These are phyloP conservation scores for Calameuta idolon DNA, from an alignment of 2,888 invertebrate species.

Conservation along the genomic window DNA sequence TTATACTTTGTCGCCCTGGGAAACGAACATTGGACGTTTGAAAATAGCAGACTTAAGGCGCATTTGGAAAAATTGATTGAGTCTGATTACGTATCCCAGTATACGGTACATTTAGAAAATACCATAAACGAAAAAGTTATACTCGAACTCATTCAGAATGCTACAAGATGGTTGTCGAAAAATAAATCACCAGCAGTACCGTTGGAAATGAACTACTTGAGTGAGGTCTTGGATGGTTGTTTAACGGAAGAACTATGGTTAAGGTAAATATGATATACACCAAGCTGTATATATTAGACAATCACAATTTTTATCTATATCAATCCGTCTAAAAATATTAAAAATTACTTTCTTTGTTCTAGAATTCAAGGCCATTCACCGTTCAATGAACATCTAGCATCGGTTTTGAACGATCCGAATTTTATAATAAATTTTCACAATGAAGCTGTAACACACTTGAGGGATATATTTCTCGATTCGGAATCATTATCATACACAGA, in stretches of 20 bases:
- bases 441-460: conserved; percentile 74
- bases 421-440: conserved; percentile 76
- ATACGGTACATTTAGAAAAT: conserved; percentile 49
- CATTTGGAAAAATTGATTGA: conserved; percentile 48
- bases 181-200: conserved; percentile 54
- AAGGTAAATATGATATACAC: conserved; percentile 40
- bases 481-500: conserved; percentile 72
- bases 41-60: conserved; percentile 31
- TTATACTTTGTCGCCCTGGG: conserved; percentile 53
- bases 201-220: conserved; percentile 56
- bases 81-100: conserved; percentile 57
- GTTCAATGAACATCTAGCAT: conserved; percentile 46
- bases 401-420: conserved; percentile 70
- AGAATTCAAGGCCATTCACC: conserved; percentile 56
- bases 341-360: conserved; percentile 20
- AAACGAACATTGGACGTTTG: conserved; percentile 24
- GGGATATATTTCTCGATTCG: conserved; percentile 72
- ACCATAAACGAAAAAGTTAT: conserved; percentile 45
- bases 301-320: not conserved
- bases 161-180: conserved; percentile 55
- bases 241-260: conserved; percentile 60
- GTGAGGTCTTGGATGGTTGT: conserved; percentile 44
- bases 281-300: not conserved
- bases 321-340: conserved; percentile 1
- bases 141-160: conserved; percentile 50